Evolutionary conservation across 1,140 invertebrate species (phyloP), one percentile per base, ranked within the genome.

Genomic region (Pygmarrhopalites habei): DNA sequence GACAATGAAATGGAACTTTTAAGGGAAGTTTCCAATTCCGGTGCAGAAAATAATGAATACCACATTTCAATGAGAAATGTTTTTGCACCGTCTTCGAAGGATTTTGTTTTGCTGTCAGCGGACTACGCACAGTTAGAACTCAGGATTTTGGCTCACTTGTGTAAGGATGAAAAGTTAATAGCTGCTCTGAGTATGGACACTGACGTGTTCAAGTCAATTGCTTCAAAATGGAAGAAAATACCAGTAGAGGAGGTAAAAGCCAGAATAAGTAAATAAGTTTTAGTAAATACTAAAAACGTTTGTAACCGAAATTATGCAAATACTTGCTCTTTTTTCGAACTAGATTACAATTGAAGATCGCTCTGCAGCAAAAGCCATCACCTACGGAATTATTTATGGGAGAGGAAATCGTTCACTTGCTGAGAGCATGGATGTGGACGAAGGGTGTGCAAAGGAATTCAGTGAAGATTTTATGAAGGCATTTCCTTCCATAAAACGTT

Each of bases 381-480:
- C 92, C 72, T 99, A 98, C 78, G 95, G 92, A 12, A 92, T 99
- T 68, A 87, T 99, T 53, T 98, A 98, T 76, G 95, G 95, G n/a
- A 98, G 98, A 84, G 92, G 95, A 14, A 79, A 83, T 15, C 89
- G 86, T 72, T 82, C 88, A 1, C 78, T 99, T n/a, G 82, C 86
- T 0, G 86, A 93, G 62, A 83, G 86, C 58, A 76, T 98, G 21
- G 83, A 84, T 58, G 82, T 95, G n/a, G 79, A 81, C 2, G 87
- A 92, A 75, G 76, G 84, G 49, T 88, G 95, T 72, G 94, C 95
- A 0, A 78, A 79, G 2, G 76, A 82, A 35, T 88, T 96, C 75
- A 85, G 89, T 69, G 83, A 87, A 60, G 81, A 82, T 2, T 99
- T 99, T 74, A 88, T 91, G 77, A 78, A 77, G 23, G 83, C 84